Evolutionary conservation across 2,888 invertebrate genomes (phyloP).

Genomic region (Mantis religiosa): DNA sequence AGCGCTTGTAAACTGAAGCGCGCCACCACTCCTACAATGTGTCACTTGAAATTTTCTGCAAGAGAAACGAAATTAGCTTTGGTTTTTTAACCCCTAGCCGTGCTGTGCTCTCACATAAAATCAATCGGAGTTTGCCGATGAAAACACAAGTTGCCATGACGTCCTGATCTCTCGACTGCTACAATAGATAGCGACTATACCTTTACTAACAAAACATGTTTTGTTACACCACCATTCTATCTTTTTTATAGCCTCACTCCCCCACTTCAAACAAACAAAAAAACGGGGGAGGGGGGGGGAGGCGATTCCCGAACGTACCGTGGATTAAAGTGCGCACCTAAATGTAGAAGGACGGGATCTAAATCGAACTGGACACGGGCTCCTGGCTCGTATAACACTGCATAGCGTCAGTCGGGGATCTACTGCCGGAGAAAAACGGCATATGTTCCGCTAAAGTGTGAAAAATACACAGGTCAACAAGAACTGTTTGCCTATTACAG

Average conservation of each 20-base stretch:
- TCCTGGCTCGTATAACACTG: background rate
- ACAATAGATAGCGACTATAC: conserved; percentile 10
- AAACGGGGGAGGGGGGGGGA: background rate
- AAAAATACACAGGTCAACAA: background rate
- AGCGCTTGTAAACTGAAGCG: background rate
- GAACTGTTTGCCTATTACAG: too few relatives aligned
- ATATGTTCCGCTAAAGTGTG: background rate
- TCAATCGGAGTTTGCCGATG: background rate
- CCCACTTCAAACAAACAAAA: background rate
- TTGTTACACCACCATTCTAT: conserved; percentile 13
- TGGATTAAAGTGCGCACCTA: conserved; percentile 17
- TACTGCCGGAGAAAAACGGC: background rate
- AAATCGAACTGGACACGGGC: conserved; percentile 12
- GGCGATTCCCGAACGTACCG: conserved; percentile 11
- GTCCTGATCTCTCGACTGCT: background rate
- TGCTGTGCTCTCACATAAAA: background rate
- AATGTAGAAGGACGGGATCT: conserved; percentile 3
- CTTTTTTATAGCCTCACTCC: conserved; percentile 9
- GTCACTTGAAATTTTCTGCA: conserved; percentile 6
- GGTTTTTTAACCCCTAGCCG: background rate
- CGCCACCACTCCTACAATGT: background rate
- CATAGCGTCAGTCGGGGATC: background rate
- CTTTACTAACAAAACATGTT: conserved; percentile 15
- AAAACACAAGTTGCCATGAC: background rate
- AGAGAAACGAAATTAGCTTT: conserved; percentile 1